phyloP scores from a whole-genome alignment of 2,888 invertebrate species.

The Dryomyza anilis region DNA sequence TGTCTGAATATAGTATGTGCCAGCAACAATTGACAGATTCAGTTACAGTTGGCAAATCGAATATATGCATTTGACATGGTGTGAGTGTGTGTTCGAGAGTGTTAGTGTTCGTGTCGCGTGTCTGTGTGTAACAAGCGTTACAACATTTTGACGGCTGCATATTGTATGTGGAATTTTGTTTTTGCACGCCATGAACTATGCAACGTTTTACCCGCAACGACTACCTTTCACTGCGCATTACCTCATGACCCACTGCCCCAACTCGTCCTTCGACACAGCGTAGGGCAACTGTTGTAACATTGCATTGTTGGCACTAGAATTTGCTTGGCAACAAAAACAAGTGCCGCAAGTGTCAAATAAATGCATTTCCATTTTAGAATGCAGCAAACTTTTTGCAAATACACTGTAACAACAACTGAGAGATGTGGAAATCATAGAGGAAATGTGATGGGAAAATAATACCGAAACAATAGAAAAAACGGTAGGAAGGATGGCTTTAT shows the following conservation, averaged over 20 bases:
- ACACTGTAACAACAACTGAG: neutral
- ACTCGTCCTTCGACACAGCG: neutral
- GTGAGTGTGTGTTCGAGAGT: neutral
- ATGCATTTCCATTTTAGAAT: slow-evolving; percentile 1
- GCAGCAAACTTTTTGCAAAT: neutral
- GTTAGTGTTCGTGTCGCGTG: neutral
- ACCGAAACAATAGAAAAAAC: neutral
- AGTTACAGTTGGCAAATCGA: slow-evolving; percentile 9
- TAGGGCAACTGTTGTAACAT: neutral
- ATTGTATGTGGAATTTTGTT: no score
- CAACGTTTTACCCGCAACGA: neutral
- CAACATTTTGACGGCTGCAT: slow-evolving; percentile 17
- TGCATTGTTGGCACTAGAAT: neutral
- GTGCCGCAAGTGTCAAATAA: slow-evolving; percentile 18
- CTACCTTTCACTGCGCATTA: neutral
- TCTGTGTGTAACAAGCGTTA: slow-evolving; percentile 3
- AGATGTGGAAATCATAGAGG: no score
- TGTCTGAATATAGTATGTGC: no score
- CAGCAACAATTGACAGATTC: slow-evolving; percentile 6
- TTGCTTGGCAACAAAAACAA: slow-evolving; percentile 8
- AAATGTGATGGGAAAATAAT: neutral
- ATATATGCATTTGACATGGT: neutral
- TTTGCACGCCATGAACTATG: no score
- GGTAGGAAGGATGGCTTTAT: neutral
- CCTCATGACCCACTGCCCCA: neutral